Percentiles rank a stretch among this genome's conserved stretches.
phyloP scores from a whole-genome alignment of 2,888 invertebrate genomes.

The Idaea dimidiata region DNA sequence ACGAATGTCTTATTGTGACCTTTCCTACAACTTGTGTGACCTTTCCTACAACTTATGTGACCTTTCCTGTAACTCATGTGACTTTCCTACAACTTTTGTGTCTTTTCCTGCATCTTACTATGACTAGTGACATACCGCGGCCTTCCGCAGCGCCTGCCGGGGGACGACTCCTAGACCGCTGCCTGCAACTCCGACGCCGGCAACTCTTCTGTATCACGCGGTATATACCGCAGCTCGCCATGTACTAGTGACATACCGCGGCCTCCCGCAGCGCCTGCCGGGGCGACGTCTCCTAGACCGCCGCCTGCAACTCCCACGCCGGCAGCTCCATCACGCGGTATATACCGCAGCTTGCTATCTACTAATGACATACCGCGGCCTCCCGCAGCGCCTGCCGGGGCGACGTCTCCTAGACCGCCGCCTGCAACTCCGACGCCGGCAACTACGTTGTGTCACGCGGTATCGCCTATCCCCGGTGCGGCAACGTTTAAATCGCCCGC shows the following conservation, averaged over 20 bases:
- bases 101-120: too few species aligned
- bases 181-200: conserved; percentile 23
- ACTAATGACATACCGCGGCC: not conserved
- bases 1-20: too few species aligned
- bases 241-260: not conserved
- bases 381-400: not conserved
- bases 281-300: conserved; percentile 20
- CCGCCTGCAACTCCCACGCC: conserved; percentile 25
- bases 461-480: conserved; percentile 44
- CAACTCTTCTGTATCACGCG: conserved; percentile 31
- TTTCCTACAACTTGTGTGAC: too few species aligned
- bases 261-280: conserved; percentile 2
- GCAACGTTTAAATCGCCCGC: conserved; percentile 48
- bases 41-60: too few species aligned
- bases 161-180: conserved; percentile 22
- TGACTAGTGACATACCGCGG: not conserved
- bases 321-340: conserved; percentile 36
- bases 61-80: too few species aligned
- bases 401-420: conserved; percentile 24
- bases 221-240: too few species aligned
- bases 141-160: not conserved
- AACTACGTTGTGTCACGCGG: conserved; percentile 31
- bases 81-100: too few species aligned
- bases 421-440: conserved; percentile 25
- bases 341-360: too few species aligned